Conservation (phyloP, 2,888 invertebrate species). For the Drosophila basisetae region DNA sequence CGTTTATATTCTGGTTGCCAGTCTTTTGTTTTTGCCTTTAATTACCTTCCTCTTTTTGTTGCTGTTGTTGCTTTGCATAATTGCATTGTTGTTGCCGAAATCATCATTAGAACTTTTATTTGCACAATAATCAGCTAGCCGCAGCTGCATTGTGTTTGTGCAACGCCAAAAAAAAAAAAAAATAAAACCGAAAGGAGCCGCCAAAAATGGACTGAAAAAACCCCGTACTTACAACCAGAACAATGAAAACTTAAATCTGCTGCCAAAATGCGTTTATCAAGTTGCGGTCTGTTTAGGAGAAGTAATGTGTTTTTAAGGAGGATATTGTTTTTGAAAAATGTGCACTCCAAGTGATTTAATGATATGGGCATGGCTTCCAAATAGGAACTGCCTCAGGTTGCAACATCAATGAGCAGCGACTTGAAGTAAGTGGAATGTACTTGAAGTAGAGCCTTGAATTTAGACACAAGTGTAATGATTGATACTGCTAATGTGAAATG, state of each 20-base stretch:
- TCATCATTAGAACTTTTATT: conserved; percentile 79
- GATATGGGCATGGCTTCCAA: conserved; percentile 11
- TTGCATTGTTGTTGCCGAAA: conserved; percentile 76
- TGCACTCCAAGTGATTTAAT: conserved; percentile 32
- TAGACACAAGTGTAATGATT: background rate
- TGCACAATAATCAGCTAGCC: conserved; percentile 71
- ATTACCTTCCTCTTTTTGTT: conserved; percentile 51
- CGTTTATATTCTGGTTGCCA: conserved; percentile 31
- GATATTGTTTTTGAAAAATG: conserved; percentile 24
- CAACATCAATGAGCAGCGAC: background rate
- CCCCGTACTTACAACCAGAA: conserved; percentile 31
- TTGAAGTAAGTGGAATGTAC: background rate
- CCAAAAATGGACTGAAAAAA: conserved; percentile 7
- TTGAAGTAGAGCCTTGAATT: background rate
- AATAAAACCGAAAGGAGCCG: conserved; percentile 31
- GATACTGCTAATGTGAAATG: background rate
- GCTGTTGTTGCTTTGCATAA: conserved; percentile 56
- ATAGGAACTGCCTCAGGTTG: conserved; percentile 8
- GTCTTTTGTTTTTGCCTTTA: conserved; percentile 41
- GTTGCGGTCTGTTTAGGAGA: conserved; percentile 69
- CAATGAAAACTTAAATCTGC: conserved; percentile 46
- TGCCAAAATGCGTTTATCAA: conserved; percentile 61
- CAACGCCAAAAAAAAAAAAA: conserved; percentile 33
- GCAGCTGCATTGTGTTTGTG: conserved; percentile 63
- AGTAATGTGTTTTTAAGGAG: conserved; percentile 10